Base-by-base conservation (phyloP, 1,140 invertebrate genomes). In the Drosophila repletoides region DNA sequence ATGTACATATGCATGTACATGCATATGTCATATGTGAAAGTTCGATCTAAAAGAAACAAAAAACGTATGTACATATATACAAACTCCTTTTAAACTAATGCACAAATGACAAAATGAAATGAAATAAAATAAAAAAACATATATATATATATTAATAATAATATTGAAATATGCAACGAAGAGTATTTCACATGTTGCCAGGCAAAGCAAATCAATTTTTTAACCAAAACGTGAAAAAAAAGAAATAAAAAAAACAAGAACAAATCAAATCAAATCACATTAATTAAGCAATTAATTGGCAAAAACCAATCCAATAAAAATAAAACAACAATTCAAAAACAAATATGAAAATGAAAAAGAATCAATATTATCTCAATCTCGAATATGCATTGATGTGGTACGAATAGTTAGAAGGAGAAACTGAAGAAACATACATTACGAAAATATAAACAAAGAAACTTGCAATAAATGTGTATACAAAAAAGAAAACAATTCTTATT, bases 401-500 rank as follows among this genome's bases (percentile, higher is more conserved):
- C n/a, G n/a, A n/a, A n/a, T n/a, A 88, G 75, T 76, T 73, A 76
- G 53, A 55, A 49, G 49, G 43, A 51, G 43, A 67, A 66, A 72
- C 69, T 60, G 58, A 59, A 66, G 60, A 77, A 84, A 70, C 71
- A 81, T 75, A 88, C 72, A 79, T 80, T 67, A 84, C 29, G 52
- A 67, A n/a, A n/a, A 79, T 75, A 79, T 79, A 84, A 79, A 83
- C 64, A 84, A 84, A 77, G 19, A 79, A 87, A 84, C 75, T 79
- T 86, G 79, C 79, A 84, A 84, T 84, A 84, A 84, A 84, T 84
- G 79, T 84, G 79, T 84, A 84, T 84, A 84, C 79, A 80, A 80
- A 84, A 77, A 76, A 34, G 21, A 34, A 55, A 49, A 36, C 29
- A 21, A 6, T 5, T 6, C 3, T 14, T 5, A 1, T 33, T 36